Evolutionary conservation across 2,113 vertebrate species (phyloP).

Genomic region (Craseonycteris thonglongyai): DNA sequence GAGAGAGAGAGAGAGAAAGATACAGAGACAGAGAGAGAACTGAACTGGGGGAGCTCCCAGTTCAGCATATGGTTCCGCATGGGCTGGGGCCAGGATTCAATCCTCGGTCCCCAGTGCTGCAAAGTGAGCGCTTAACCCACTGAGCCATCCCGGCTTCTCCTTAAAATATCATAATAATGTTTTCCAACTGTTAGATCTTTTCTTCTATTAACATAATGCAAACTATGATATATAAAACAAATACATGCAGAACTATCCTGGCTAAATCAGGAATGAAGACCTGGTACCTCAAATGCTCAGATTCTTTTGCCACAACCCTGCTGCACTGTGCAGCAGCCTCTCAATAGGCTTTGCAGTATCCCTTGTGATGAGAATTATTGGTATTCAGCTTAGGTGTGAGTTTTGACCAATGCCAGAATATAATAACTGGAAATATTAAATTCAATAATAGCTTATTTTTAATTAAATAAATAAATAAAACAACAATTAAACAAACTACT

Average conservation of each 20-base stretch:
- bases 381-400: not conserved
- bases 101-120: no score
- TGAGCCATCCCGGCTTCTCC: no score
- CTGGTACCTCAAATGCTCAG: not conserved
- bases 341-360: not conserved
- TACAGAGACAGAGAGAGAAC: no score
- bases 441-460: not conserved
- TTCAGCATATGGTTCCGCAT: no score
- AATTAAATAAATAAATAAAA: not conserved
- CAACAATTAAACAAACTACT: not conserved
- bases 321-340: fast-evolving
- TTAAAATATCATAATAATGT: not conserved
- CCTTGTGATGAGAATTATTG: not conserved
- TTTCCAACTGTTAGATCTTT: not conserved
- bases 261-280: not conserved
- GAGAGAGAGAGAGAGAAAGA: no score
- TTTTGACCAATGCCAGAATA: not conserved
- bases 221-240: not conserved
- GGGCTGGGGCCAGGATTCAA: no score
- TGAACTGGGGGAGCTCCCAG: no score
- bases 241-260: not conserved
- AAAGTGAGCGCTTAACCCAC: no score
- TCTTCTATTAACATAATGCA: not conserved
- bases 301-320: not conserved
- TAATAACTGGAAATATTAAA: not conserved